Conservation (phyloP, 2,797 vertebrate genomes). For the Pteropus rufus region DNA sequence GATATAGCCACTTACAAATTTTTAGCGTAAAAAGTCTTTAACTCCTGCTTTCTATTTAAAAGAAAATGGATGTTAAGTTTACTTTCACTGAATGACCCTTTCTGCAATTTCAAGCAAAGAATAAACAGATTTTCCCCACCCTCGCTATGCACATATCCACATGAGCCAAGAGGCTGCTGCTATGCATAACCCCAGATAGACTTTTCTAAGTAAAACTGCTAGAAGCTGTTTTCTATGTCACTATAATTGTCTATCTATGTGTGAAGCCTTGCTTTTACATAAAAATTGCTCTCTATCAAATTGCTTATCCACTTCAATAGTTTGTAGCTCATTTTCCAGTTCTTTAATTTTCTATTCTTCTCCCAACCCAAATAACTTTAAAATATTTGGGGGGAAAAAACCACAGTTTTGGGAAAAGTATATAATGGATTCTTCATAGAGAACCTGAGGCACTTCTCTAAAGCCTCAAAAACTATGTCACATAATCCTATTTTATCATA, state of each 20-base stretch:
- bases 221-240: background rate
- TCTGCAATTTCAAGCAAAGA: background rate
- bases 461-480: background rate
- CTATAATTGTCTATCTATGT: background rate
- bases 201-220: background rate
- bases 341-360: constrained; percentile 25
- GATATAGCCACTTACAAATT: background rate
- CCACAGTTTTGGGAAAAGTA: background rate
- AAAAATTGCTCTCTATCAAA: background rate
- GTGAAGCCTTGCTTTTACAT: background rate
- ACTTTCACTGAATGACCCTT: background rate
- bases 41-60: background rate
- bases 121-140: background rate
- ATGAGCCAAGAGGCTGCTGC: background rate
- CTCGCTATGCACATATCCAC: background rate
- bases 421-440: background rate
- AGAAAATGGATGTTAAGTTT: background rate
- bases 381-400: background rate
- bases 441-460: constrained; percentile 18
- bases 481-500: background rate
- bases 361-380: background rate
- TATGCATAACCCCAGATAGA: background rate
- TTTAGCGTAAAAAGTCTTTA: background rate
- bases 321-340: constrained; percentile 5
- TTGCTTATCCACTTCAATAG: background rate